These are phyloP conservation scores for Acropternis orthonyx DNA, from an alignment of 2,797 vertebrate species.

Conservation along the genomic window DNA sequence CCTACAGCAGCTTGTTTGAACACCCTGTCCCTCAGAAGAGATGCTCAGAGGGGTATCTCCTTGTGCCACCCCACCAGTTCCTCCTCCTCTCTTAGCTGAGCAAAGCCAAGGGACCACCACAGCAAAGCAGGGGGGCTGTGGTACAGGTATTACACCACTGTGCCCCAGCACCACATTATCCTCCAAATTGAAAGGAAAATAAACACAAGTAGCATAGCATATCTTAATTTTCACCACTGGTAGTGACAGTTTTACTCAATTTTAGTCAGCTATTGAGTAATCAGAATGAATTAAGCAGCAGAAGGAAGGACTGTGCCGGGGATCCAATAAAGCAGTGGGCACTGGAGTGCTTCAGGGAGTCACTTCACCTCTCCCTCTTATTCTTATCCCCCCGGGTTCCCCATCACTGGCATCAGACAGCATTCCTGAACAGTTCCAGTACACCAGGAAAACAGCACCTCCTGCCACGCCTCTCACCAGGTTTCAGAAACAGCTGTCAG, in stretches of 20 bases:
- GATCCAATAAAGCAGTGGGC: not conserved
- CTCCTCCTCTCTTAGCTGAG: rapidly evolving
- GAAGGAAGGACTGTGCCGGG: not conserved
- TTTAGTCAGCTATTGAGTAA: conserved; percentile 23
- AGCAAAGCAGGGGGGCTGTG: rapidly evolving
- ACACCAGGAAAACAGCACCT: not conserved
- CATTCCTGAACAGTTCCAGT: not conserved
- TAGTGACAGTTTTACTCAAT: conserved; percentile 43
- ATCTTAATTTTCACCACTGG: conserved; percentile 10
- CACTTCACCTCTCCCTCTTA: not conserved
- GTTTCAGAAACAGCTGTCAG: conserved; percentile 10
- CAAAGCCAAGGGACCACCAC: not conserved
- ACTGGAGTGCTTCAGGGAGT: not conserved
- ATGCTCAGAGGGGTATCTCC: not conserved
- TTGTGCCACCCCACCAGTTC: not conserved
- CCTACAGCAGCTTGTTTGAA: not conserved
- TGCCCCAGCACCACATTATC: not conserved
- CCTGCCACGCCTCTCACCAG: not conserved
- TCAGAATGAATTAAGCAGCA: conserved; percentile 33
- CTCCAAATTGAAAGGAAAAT: conserved; percentile 3
- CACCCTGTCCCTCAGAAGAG: not conserved
- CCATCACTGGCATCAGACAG: not conserved
- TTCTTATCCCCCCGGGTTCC: not conserved
- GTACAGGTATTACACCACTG: not conserved
- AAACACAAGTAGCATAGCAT: not conserved